Conservation (phyloP, 2,888 invertebrate genomes). For the Acanthoscelides obtectus region DNA sequence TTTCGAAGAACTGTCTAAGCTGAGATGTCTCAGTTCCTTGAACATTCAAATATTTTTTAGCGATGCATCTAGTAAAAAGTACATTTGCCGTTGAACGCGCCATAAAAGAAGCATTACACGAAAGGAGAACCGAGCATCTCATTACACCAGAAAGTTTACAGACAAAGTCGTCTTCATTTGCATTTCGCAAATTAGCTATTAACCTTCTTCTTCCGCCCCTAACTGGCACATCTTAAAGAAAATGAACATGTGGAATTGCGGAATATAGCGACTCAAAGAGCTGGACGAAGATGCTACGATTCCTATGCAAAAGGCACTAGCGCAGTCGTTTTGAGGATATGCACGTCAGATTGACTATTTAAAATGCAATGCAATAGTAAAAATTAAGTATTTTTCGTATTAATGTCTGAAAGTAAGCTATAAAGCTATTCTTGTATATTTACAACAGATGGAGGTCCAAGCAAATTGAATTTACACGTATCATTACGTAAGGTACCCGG, state of each 20-base stretch:
- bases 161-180: background rate
- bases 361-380: too few species aligned
- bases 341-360: background rate
- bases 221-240: background rate
- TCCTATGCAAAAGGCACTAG: background rate
- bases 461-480: too few species aligned
- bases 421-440: too few species aligned
- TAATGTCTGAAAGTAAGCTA: too few species aligned
- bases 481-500: too few species aligned
- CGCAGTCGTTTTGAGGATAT: background rate
- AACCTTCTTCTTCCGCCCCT: background rate
- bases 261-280: background rate
- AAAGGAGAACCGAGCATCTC: background rate
- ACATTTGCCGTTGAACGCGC: background rate
- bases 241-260: background rate
- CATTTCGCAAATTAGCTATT: background rate
- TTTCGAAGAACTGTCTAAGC: too few species aligned
- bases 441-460: too few species aligned
- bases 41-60: background rate
- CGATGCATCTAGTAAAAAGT: background rate
- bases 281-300: background rate
- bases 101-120: background rate
- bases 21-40: too few species aligned
- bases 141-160: background rate
- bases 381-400: too few species aligned